Evolutionary conservation across 2,797 vertebrate genomes (phyloP), one percentile per base, ranked within the genome.

Genomic region (Chrysocyon brachyurus): DNA sequence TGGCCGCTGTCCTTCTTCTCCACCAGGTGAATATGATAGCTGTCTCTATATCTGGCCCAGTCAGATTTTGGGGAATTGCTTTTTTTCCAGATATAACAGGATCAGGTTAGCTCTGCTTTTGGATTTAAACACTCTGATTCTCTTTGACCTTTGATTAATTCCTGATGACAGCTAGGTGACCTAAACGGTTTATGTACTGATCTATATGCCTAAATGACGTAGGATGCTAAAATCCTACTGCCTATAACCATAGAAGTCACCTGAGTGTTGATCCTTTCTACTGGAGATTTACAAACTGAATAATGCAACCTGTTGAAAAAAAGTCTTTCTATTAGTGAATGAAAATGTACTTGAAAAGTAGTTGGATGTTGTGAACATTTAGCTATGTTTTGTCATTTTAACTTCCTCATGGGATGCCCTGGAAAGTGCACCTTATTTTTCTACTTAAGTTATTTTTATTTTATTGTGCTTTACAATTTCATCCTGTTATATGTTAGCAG

Each of bases 391-490:
- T 82, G 6, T 64, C n/a, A 17, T 90, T 96, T 84, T 40, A 87
- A 86, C 5, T 28, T 28, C 3, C 28, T 70, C 40, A 2, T 36
- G 73, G 28, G 88, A 56, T 70, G 11, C 52, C 31, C 22, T 91
- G n/a, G 57, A 90, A 75, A 78, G 31, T 54, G 3, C 5, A 56
- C 21, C 64, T 73, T 86, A 56, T 90, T 97, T 94, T 95, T 26
- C 40, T 66, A 46, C 16, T 28, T 79, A 40, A 81, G 10, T 70
- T 93, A 17, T 61, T 94, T 64, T 90, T 77, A 36, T 89, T 89
- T 82, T 84, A 75, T 22, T 72, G 12, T 90, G 14, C 22, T 91
- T 93, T 91, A 79, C 46, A 12, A 87, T 79, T 94, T 96, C 72
- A 87, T 11, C 19, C n/a, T 75, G 82, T 87, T 92, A 14, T 46